Evolutionary conservation across 2,113 vertebrate species (phyloP), one percentile per base, ranked within the genome.

Genomic region (Mus pahari): DNA sequence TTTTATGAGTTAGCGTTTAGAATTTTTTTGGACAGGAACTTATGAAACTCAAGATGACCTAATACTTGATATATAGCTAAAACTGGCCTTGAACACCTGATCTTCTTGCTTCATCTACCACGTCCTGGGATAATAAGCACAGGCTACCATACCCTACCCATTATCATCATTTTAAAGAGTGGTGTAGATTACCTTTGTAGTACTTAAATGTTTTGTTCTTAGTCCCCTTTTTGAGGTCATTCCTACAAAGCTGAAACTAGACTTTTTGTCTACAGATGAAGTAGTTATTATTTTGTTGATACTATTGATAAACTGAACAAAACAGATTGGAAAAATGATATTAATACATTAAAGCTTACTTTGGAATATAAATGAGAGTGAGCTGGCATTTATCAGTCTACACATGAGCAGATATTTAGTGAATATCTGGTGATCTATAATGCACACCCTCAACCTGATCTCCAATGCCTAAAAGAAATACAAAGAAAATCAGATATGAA

Each of bases 271-370:
- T 75, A 94, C 22, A 45, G 19, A 83, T 53, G 36, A 78, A 7
- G 22, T 81, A 42, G 7, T 53, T 74, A 62, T 89, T 91, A 2
- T n/a, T 17, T 17, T 62, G 82, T 78, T 73, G 20, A 66, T 93
- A 33, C 71, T 83, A 90, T 55, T 91, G 92, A 86, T 53, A 64
- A 91, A 91, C 8, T 12, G 6, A 73, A 58, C 24, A 84, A 89
- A 62, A 83, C 11, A 77, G 11, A 20, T 36, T 13, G 19, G 5
- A 68, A 48, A 92, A 96, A 89, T n/a, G 66, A 3, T 42, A 3
- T 36, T 93, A 26, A 33, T 17, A 48, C 39, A 89, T 50, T 84
- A 48, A 55, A 48, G 66, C 24, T 36, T 89, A 82, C 31, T 16
- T 84, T 91, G 53, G 42, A 86, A 45, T 93, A 83, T 48, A 64